phyloP scores from a whole-genome alignment of 2,888 invertebrate genomes.

The Epirrhoe tristata region DNA sequence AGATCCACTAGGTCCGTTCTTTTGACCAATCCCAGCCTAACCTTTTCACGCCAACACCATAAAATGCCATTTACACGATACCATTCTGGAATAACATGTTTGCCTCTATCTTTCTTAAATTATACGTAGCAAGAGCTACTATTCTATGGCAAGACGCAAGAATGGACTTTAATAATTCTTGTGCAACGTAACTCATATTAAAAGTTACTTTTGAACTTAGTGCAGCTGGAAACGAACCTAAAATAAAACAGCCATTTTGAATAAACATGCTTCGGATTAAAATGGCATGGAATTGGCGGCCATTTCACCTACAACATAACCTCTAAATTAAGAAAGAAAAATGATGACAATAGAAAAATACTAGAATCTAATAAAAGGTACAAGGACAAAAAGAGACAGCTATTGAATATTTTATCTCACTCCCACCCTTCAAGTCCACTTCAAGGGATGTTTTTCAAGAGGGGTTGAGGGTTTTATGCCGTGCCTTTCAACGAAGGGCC shows the following conservation, averaged over 20 bases:
- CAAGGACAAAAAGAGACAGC: slow-evolving; percentile 3
- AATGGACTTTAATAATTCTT: too few relatives aligned
- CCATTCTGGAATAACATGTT: too few relatives aligned
- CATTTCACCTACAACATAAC: neutral
- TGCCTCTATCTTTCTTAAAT: too few relatives aligned
- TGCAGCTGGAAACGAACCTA: neutral
- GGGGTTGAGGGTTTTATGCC: slow-evolving; percentile 31
- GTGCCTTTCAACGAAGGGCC: slow-evolving; percentile 24
- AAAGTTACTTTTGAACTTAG: neutral
- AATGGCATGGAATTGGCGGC: neutral
- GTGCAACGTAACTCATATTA: too few relatives aligned
- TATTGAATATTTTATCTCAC: slow-evolving; percentile 21
- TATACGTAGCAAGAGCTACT: too few relatives aligned
- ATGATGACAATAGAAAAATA: neutral
- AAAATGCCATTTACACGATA: too few relatives aligned
- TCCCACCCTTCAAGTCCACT: slow-evolving; percentile 18
- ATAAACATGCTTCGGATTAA: neutral
- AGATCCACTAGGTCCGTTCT: too few relatives aligned
- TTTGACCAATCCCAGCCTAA: too few relatives aligned
- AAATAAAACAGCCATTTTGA: neutral
- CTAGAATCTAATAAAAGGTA: neutral
- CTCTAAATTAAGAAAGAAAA: neutral
- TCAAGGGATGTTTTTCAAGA: slow-evolving; percentile 26
- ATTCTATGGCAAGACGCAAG: too few relatives aligned
- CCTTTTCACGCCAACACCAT: too few relatives aligned